Evolutionary conservation across 2,888 invertebrate genomes (phyloP).

Genomic region (Sesia apiformis): DNA sequence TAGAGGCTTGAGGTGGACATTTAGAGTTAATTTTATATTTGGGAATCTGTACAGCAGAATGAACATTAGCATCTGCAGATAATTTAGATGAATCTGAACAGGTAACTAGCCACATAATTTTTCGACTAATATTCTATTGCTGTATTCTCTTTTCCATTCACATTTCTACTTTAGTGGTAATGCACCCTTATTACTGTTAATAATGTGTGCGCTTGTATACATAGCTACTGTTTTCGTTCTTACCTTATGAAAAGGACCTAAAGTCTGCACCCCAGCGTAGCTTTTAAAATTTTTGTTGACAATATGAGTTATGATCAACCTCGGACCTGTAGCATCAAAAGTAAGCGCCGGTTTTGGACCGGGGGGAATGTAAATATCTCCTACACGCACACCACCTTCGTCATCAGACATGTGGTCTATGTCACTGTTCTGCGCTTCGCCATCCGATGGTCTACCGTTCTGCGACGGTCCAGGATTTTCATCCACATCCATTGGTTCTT

Average conservation of each 20-base stretch:
- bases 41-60: too few relatives aligned
- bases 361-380: slow-evolving; percentile 90
- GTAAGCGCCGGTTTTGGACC: slow-evolving; percentile 81
- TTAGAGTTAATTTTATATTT: too few relatives aligned
- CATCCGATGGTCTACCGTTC: slow-evolving; percentile 15
- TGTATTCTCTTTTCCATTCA: too few relatives aligned
- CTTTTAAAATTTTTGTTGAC: slow-evolving; percentile 97
- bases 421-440: slow-evolving; percentile 24
- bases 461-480: slow-evolving; percentile 18
- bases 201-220: too few relatives aligned
- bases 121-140: too few relatives aligned
- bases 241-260: slow-evolving; percentile 98
- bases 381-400: slow-evolving; percentile 82
- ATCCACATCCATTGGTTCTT: slow-evolving; percentile 58
- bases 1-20: too few relatives aligned
- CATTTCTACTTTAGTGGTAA: too few relatives aligned
- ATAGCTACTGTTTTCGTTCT: not conserved
- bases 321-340: slow-evolving; percentile 83
- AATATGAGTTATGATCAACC: slow-evolving; percentile 93
- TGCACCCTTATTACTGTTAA: too few relatives aligned
- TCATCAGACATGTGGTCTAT: slow-evolving; percentile 66
- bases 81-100: too few relatives aligned
- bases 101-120: too few relatives aligned
- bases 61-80: too few relatives aligned
- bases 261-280: slow-evolving; percentile 86